phyloP scores from a whole-genome alignment of 2,888 invertebrate genomes.

The Lithodes maja region DNA sequence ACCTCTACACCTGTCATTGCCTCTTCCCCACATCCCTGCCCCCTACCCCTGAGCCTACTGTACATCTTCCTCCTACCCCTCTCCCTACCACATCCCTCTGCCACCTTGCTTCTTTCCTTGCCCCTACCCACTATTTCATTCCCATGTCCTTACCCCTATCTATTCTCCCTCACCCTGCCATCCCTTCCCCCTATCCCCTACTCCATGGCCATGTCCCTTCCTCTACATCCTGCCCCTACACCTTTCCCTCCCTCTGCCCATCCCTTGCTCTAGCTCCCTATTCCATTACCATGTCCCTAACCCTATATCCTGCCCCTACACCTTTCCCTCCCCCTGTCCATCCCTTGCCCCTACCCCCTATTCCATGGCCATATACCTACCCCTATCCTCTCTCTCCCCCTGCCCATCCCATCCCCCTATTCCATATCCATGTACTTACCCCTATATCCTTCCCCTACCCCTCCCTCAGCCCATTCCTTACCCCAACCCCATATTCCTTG shows the following conservation, averaged over 20 bases:
- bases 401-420: not conserved
- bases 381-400: not conserved
- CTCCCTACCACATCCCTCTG: not conserved
- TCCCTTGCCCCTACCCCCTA: not conserved
- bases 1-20: not conserved
- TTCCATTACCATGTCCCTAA: not conserved
- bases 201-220: not conserved
- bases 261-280: not conserved
- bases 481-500: not conserved
- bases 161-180: not conserved
- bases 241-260: not conserved
- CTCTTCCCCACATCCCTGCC: not conserved
- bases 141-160: too few relatives aligned
- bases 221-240: not conserved
- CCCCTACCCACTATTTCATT: not conserved
- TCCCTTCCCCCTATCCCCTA: not conserved
- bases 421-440: not conserved
- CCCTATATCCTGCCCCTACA: not conserved
- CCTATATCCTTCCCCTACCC: not conserved
- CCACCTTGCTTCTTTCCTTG: not conserved
- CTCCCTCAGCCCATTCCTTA: not conserved
- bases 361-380: not conserved
- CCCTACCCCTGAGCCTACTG: not conserved
- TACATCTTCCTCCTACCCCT: not conserved
- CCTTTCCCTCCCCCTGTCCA: slow-evolving; percentile 16